Conservation (phyloP, 1,140 invertebrate species). For the Trichonephila inaurata region DNA sequence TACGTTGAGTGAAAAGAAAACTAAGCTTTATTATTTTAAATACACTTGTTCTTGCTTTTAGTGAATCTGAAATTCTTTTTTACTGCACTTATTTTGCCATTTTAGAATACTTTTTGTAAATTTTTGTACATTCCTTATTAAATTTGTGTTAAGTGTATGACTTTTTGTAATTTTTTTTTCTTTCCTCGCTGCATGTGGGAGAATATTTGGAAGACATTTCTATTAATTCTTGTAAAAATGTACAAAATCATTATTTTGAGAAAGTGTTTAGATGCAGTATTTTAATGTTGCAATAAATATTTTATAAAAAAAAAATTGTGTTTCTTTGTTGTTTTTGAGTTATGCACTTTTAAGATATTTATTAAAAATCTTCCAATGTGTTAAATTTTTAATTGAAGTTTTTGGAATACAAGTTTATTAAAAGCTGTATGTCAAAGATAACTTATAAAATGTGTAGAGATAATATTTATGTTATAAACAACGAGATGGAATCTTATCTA, state of each 20-base stretch:
- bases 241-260: constrained; percentile 68
- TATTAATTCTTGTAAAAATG: constrained; percentile 60
- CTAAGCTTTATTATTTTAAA: constrained; percentile 19
- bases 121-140: constrained; percentile 70
- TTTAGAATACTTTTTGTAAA: constrained; percentile 50
- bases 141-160: constrained; percentile 34
- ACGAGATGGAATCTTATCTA: too few species aligned
- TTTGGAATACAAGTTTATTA: too few species aligned
- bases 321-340: not conserved
- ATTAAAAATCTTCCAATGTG: too few species aligned
- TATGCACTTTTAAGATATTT: not conserved
- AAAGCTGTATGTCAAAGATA: too few species aligned
- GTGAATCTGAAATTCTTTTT: constrained; percentile 7
- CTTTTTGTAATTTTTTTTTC: constrained; percentile 8
- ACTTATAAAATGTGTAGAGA: too few species aligned
- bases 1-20: constrained; percentile 21
- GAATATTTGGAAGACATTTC: constrained; percentile 4
- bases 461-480: too few species aligned
- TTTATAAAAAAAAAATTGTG: constrained; percentile 36
- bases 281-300: constrained; percentile 73
- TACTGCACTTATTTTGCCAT: constrained; percentile 66
- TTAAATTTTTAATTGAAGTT: too few species aligned
- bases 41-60: constrained; percentile 52
- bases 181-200: not conserved
- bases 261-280: constrained; percentile 67